Conservation (phyloP, 2,113 vertebrate species). For the Gambusia holbrooki region DNA sequence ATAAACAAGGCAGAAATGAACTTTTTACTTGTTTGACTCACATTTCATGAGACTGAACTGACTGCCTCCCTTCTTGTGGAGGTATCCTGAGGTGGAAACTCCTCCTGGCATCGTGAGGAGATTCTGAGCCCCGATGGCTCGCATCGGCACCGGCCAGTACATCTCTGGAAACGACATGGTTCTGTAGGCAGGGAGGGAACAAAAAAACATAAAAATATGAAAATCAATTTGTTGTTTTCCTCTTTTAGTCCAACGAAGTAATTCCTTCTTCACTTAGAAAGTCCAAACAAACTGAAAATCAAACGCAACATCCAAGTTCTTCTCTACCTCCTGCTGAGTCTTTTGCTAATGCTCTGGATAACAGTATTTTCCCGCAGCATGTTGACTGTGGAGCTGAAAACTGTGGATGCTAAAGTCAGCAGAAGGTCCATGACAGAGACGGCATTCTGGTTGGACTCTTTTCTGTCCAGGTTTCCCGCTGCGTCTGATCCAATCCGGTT, state of each 20-base stretch:
- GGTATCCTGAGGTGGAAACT: conserved; percentile 88
- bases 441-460: not conserved
- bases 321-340: conserved; percentile 66
- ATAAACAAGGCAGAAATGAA: not conserved
- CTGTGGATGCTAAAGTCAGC: conserved; percentile 14
- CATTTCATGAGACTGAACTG: conserved; percentile 95
- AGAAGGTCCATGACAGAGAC: conserved; percentile 36
- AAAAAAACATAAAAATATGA: not conserved
- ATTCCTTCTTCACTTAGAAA: not conserved
- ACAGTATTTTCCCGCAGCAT: conserved; percentile 53
- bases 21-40: conserved; percentile 76
- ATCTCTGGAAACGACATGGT: conserved; percentile 87
- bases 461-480: not conserved
- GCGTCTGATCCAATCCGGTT: conserved; percentile 13
- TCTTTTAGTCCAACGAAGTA: not conserved
- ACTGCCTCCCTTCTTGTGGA: conserved; percentile 98
- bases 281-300: not conserved
- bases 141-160: conserved; percentile 94
- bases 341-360: conserved; percentile 59
- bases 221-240: not conserved
- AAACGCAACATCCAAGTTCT: not conserved
- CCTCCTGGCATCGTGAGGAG: conserved; percentile 97
- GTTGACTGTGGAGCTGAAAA: conserved; percentile 35
- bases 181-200: conserved; percentile 71
- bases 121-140: conserved; percentile 97